A percentile compares a stretch with the other conserved stretches of the same genome.
Conservation (phyloP, 2,797 vertebrate genomes). For the Tadarida brasiliensis region DNA sequence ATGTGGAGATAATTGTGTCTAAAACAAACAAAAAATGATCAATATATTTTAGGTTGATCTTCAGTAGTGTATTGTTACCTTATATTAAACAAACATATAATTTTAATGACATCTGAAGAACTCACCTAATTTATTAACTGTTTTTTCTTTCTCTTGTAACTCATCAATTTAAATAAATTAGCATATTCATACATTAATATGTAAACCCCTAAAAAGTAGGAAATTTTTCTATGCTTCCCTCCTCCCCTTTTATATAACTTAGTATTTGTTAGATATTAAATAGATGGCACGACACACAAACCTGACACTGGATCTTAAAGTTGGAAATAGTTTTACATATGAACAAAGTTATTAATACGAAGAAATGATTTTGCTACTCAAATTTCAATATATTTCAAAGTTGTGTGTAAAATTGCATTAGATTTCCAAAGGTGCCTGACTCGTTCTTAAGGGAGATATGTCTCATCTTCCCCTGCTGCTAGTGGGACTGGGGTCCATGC, state of each 20-base stretch:
- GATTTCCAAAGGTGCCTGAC: neutral
- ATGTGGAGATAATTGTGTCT: neutral
- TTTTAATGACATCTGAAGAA: neutral
- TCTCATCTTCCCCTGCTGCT: too few species aligned
- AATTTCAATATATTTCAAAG: constrained; percentile 14
- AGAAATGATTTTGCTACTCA: neutral
- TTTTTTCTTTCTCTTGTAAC: neutral
- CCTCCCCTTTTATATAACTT: neutral
- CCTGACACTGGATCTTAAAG: neutral
- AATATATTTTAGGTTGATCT: neutral
- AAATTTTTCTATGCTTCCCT: neutral
- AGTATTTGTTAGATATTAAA: neutral
- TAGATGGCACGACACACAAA: neutral
- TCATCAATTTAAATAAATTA: neutral
- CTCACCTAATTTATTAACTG: neutral
- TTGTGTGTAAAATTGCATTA: neutral
- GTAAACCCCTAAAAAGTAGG: neutral
- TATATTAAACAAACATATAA: neutral
- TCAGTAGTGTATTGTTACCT: neutral
- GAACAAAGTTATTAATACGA: neutral
- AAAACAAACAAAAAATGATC: neutral
- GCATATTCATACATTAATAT: neutral
- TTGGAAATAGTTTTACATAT: neutral
- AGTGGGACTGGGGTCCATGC: too few species aligned
- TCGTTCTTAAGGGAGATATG: neutral